phyloP scores from a whole-genome alignment of 2,888 invertebrate genomes.

The Cheiracanthium punctorium region DNA sequence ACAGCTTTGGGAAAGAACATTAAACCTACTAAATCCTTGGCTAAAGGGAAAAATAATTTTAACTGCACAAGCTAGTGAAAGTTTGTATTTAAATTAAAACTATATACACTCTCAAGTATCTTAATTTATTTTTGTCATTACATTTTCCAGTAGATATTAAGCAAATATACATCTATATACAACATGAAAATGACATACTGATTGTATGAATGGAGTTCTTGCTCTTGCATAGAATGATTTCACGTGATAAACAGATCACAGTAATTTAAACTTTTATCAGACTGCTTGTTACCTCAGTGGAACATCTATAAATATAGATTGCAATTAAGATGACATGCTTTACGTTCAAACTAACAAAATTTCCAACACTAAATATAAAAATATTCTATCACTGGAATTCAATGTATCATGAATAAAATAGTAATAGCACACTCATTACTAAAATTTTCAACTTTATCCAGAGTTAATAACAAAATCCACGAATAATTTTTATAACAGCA shows the following conservation, averaged over 20 bases:
- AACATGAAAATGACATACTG: not conserved
- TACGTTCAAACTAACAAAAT: no score
- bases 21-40: slow-evolving; percentile 32
- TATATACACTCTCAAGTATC: not conserved
- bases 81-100: not conserved
- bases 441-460: no score
- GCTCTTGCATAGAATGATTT: not conserved
- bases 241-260: not conserved
- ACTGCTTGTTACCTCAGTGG: not conserved
- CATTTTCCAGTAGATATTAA: not conserved
- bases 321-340: no score
- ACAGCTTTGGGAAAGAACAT: slow-evolving; percentile 82
- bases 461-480: no score
- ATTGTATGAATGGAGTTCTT: not conserved
- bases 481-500: no score
- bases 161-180: not conserved
- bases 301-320: not conserved
- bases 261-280: not conserved
- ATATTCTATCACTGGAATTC: no score
- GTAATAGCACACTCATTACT: no score
- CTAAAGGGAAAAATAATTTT: not conserved
- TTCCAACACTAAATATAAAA: no score
- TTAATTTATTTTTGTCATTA: not conserved
- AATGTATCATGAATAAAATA: no score
- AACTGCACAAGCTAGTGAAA: not conserved